phyloP scores from a whole-genome alignment of 1,140 invertebrate species.

The Brachionus paranguensis region DNA sequence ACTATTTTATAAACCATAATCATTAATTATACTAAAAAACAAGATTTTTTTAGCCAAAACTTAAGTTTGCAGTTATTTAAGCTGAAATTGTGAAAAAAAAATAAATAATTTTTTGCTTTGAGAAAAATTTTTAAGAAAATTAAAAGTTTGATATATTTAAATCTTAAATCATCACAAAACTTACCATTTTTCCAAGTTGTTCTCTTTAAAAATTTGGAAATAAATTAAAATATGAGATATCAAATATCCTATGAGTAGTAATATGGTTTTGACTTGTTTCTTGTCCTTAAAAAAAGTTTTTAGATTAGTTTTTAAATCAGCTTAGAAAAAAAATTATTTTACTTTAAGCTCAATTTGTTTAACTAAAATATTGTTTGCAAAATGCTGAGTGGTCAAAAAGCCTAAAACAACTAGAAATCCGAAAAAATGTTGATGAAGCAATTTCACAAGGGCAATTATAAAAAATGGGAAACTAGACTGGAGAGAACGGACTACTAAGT shows the following conservation, averaged over 20 bases:
- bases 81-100: too few species aligned
- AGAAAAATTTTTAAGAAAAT: neutral
- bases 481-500: neutral
- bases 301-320: neutral
- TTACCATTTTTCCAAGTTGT: constrained; percentile 35
- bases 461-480: constrained; percentile 30
- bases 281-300: neutral
- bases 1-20: too few species aligned
- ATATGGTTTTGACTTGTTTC: neutral
- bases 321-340: neutral
- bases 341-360: constrained; percentile 34
- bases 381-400: constrained; percentile 10
- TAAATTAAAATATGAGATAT: neutral
- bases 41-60: too few species aligned
- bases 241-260: neutral
- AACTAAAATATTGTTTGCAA: neutral
- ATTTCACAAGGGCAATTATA: constrained; percentile 17
- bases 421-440: constrained; percentile 36
- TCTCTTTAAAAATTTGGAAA: constrained; percentile 18
- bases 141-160: neutral
- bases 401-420: constrained; percentile 29
- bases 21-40: too few species aligned
- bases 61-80: too few species aligned
- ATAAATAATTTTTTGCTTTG: too few species aligned
- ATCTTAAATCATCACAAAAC: neutral